Conservation (phyloP, 2,113 vertebrate genomes). For the Camelus bactrianus region DNA sequence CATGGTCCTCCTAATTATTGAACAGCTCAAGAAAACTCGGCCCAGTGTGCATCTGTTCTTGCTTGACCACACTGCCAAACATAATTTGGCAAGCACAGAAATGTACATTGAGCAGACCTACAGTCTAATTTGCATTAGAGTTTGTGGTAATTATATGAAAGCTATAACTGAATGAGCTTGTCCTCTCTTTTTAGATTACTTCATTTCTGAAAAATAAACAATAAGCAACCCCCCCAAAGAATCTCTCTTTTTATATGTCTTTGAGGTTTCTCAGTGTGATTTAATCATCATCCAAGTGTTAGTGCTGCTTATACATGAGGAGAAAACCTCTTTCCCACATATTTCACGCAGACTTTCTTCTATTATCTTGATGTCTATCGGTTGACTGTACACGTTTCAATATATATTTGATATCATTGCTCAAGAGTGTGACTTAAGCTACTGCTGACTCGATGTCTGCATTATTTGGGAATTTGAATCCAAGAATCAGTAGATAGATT, state of each 20-base stretch:
- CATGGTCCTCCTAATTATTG: conserved; percentile 93
- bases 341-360: conserved; percentile 74
- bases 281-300: conserved; percentile 84
- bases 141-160: conserved; percentile 90
- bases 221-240: conserved; percentile 80
- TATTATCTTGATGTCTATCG: conserved; percentile 78
- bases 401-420: conserved; percentile 34
- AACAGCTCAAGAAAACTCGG: conserved; percentile 93
- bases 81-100: conserved; percentile 90
- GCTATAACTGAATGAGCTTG: conserved; percentile 89
- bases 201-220: conserved; percentile 87
- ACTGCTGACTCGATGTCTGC: conserved; percentile 11
- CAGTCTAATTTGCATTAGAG: conserved; percentile 90
- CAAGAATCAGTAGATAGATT: not conserved
- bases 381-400: conserved; percentile 52
- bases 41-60: conserved; percentile 91
- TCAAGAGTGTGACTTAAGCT: conserved; percentile 28
- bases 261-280: conserved; percentile 83
- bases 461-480: conserved; percentile 32
- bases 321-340: conserved; percentile 50
- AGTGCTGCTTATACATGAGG: conserved; percentile 76
- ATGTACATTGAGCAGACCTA: conserved; percentile 93
- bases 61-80: conserved; percentile 93
- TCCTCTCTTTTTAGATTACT: conserved; percentile 88
- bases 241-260: conserved; percentile 83